These are phyloP conservation scores for Piscicola geometra DNA, from an alignment of 2,888 invertebrate genomes.

Conservation along the genomic window DNA sequence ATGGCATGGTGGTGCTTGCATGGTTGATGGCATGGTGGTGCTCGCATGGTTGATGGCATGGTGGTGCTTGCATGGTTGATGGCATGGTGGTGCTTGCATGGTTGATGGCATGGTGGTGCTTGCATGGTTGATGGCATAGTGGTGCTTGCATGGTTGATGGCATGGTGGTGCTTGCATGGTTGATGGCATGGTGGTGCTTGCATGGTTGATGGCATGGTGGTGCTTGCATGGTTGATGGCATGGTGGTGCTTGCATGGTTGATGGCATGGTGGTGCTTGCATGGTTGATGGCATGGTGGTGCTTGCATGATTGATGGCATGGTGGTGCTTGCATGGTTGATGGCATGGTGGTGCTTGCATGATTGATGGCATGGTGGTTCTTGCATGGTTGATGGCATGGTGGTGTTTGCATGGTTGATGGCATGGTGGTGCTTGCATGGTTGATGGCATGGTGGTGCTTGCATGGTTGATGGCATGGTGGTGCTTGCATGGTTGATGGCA, in stretches of 20 bases:
- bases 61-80: neutral
- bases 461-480: neutral
- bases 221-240: neutral
- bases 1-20: neutral
- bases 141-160: neutral
- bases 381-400: neutral
- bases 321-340: too few relatives aligned
- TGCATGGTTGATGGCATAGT: neutral
- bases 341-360: neutral
- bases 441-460: neutral
- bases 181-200: too few relatives aligned
- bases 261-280: neutral
- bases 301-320: neutral
- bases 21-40: too few relatives aligned
- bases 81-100: neutral
- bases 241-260: too few relatives aligned
- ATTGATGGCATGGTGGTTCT: neutral
- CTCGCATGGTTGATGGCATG: neutral
- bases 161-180: too few relatives aligned
- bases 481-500: too few relatives aligned
- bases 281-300: neutral
- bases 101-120: too few relatives aligned
- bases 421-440: neutral
- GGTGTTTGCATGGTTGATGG: too few relatives aligned
- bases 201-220: neutral